Conservation (phyloP, 2,797 vertebrate species). For the Odontamblyopus rebecca region DNA sequence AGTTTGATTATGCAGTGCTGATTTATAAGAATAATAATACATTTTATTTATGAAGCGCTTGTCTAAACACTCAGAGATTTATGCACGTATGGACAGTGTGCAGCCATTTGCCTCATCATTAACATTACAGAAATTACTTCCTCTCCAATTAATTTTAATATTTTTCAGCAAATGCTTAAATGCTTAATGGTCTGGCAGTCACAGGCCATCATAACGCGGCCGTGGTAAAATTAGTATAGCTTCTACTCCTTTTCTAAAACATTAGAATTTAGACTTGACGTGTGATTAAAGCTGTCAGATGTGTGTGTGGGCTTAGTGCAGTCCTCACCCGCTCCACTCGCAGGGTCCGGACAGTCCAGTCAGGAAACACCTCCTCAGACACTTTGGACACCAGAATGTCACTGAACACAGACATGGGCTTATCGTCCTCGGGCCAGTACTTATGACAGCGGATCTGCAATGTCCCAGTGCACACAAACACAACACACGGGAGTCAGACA, state of each 20-base stretch:
- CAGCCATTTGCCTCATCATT: neutral
- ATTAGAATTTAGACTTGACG: neutral
- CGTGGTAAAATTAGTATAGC: neutral
- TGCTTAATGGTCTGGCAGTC: neutral
- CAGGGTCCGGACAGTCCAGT: conserved; percentile 95
- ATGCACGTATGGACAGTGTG: too few relatives aligned
- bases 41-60: too few relatives aligned
- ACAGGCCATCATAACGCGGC: neutral
- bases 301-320: neutral
- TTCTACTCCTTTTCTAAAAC: too few relatives aligned
- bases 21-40: too few relatives aligned
- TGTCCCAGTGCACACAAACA: conserved; percentile 30
- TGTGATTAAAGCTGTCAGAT: neutral
- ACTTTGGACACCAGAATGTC: conserved; percentile 97
- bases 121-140: neutral
- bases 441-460: conserved; percentile 96
- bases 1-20: too few relatives aligned
- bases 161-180: neutral
- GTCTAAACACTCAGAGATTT: too few relatives aligned
- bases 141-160: neutral
- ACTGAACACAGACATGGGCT: conserved; percentile 96
- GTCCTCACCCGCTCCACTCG: conserved; percentile 93
- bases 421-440: conserved; percentile 98
- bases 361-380: conserved; percentile 87
- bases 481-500: conserved; percentile 18